phyloP scores from a whole-genome alignment of 2,888 invertebrate genomes.

The Acronicta aceris region DNA sequence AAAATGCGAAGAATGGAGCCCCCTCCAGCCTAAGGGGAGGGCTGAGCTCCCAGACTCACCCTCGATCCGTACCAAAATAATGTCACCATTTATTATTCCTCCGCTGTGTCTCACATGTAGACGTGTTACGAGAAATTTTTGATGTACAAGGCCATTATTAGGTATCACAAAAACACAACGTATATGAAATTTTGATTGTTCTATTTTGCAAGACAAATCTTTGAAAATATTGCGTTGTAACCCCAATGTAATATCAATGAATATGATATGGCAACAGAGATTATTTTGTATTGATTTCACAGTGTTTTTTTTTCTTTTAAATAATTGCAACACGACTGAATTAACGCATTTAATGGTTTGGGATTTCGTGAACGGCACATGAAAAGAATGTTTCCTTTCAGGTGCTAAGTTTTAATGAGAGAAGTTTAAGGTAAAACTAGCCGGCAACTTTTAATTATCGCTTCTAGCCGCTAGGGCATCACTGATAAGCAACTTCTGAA shows the following conservation, averaged over 20 bases:
- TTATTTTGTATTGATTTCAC: too few species aligned
- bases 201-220: conserved; percentile 8
- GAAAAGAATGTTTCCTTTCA: conserved; percentile 81
- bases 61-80: conserved; percentile 61
- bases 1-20: conserved; percentile 74
- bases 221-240: conserved; percentile 45
- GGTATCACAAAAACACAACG: conserved; percentile 53
- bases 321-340: conserved; percentile 11
- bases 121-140: conserved; percentile 58
- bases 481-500: conserved; percentile 70
- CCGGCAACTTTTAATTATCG: conserved; percentile 84
- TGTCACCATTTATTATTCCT: conserved; percentile 66
- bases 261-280: not conserved
- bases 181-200: conserved; percentile 41
- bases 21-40: conserved; percentile 33
- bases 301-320: conserved; percentile 7
- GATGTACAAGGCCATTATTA: conserved; percentile 61
- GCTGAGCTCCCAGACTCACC: conserved; percentile 50
- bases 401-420: conserved; percentile 85
- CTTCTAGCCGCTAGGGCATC: conserved; percentile 72
- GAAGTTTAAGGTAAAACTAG: conserved; percentile 83
- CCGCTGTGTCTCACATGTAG: conserved; percentile 52
- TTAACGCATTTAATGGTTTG: conserved; percentile 57
- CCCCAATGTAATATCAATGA: conserved; percentile 14
- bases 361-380: conserved; percentile 69